Evolutionary conservation across 2,797 vertebrate genomes (phyloP), one percentile per base, ranked within the genome.

Genomic region (Darevskia mixta): DNA sequence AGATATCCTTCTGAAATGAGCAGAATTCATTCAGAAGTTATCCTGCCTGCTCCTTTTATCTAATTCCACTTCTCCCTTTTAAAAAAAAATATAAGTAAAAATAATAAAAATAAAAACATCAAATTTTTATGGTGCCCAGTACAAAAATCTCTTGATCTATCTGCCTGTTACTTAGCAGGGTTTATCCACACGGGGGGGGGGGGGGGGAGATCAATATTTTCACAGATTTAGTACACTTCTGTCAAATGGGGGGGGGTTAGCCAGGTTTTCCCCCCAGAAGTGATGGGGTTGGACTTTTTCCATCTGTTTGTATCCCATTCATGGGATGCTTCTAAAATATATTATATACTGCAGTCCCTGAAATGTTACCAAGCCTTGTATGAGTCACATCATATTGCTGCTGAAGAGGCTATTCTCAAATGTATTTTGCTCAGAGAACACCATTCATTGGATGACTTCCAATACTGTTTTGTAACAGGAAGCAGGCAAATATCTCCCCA

Each of bases 401-500:
- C 25, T 49, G 49, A 38, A 90, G 73, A 88, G 87, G 38, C 11
- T 82, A 0, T 71, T 93, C 82, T 90, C 43, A 69, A 81, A 1
- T 73, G 25, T 81, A 82, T 43, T 17, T 69, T 91, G 35, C 80
- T 82, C 72, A 69, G 45, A 29, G 9, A 29, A 81, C 8, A 10
- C 8, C 1, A 25, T 1, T 80, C 79, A 86, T 1, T 3, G 17
- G 82, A 89, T 90, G 91, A 43, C 79, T 49, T 45, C 45, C 20
- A 82, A 75, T 29, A 88, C 58, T 67, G 11, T 45, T 82, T 88
- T 91, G 27, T 75, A 67, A 85, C 2, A 79, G 43, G n/a, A 79
- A 38, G 25, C 23, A 89, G 5, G 17, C 86, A 89, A 92, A 88
- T 58, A 82, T 29, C 76, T 80, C 75, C 49, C n/a, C 84, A 81